A percentile compares a stretch with the other conserved stretches of the same genome.
Evolutionary conservation across 1,140 invertebrate species (phyloP).

Genomic region (Hyles vespertilio): DNA sequence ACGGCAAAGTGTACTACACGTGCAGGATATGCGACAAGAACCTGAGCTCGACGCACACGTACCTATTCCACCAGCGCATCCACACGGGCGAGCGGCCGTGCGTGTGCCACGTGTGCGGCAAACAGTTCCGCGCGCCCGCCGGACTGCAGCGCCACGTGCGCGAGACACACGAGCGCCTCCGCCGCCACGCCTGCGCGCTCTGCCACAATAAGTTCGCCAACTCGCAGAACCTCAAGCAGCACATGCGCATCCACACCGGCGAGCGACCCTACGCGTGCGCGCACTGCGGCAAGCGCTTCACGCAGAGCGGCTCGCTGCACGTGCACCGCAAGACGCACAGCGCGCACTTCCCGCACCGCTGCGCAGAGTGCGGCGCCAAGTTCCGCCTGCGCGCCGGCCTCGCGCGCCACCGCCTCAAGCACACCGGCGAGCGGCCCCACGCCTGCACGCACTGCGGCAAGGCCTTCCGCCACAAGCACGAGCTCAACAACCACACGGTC

Average conservation of each 20-base stretch:
- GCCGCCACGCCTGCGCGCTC: constrained; percentile 73
- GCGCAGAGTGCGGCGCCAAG: constrained; percentile 78
- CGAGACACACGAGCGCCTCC: constrained; percentile 79
- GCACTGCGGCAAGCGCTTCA: constrained; percentile 72
- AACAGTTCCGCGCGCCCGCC: constrained; percentile 81
- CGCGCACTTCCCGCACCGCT: constrained; percentile 77
- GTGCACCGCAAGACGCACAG: constrained; percentile 74
- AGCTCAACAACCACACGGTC: constrained; percentile 76
- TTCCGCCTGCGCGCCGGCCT: constrained; percentile 78
- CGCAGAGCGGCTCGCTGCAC: constrained; percentile 64
- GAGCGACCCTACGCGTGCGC: constrained; percentile 78
- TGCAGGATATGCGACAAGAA: constrained; percentile 78
- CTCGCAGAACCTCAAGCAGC: constrained; percentile 71
- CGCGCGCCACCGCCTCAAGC: constrained; percentile 77
- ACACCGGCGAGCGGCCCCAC: constrained; percentile 82
- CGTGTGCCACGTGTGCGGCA: constrained; percentile 84
- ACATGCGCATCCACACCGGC: constrained; percentile 83
- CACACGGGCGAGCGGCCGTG: constrained; percentile 85
- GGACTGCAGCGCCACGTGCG: constrained; percentile 78
- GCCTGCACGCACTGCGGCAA: constrained; percentile 79
- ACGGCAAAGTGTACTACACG: constrained; percentile 70
- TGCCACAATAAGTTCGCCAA: constrained; percentile 78
- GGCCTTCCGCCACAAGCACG: constrained; percentile 77
- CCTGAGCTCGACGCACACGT: constrained; percentile 78
- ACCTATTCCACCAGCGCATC: constrained; percentile 78